Percentiles rank a stretch among this genome's conserved stretches.
Evolutionary conservation across 2,888 invertebrate species (phyloP).

Genomic region (Bombylius major): DNA sequence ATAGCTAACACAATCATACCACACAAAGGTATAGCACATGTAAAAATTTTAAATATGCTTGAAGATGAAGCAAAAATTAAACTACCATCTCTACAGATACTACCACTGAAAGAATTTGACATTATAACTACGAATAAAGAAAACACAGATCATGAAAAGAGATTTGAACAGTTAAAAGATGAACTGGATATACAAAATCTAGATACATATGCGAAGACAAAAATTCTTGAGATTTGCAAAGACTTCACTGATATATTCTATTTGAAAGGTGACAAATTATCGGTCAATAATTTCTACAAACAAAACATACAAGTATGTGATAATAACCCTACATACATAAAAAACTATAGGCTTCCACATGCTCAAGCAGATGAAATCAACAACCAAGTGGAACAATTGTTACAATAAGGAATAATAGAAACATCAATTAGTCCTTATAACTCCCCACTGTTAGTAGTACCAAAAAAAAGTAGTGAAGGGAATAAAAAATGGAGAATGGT

Average conservation of each 20-base stretch:
- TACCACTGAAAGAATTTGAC: too few relatives aligned
- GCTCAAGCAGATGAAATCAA: slow-evolving; percentile 4
- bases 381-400: slow-evolving; percentile 19
- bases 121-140: too few relatives aligned
- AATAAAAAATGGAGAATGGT: too few relatives aligned
- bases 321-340: background rate
- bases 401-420: slow-evolving; percentile 19
- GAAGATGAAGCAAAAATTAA: too few relatives aligned
- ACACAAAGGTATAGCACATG: slow-evolving; percentile 1
- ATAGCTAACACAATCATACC: background rate
- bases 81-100: too few relatives aligned
- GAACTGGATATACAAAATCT: background rate
- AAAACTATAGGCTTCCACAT: slow-evolving; percentile 4
- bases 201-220: background rate
- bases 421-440: slow-evolving; percentile 16
- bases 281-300: background rate
- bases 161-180: background rate
- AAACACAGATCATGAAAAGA: background rate
- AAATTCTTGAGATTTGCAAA: background rate
- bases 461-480: background rate
- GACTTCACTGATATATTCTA: background rate
- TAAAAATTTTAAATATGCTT: too few relatives aligned
- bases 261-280: background rate
- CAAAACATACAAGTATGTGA: background rate
- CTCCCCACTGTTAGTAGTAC: slow-evolving; percentile 17